Conservation (phyloP, 2,113 vertebrate species). For the Blennius ocellaris region DNA sequence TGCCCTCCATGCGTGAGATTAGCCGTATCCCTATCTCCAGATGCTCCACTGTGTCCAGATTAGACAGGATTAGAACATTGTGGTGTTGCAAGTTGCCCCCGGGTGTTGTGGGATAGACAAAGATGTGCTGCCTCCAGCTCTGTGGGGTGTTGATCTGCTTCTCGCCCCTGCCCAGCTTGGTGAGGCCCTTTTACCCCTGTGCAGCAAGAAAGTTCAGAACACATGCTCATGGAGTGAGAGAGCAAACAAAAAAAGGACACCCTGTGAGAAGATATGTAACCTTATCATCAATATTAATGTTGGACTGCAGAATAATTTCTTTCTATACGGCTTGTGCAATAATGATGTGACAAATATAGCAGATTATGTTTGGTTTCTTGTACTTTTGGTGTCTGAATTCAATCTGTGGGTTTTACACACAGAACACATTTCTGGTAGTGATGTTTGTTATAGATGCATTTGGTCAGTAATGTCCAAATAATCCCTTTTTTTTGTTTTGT, state of each 20-base stretch:
- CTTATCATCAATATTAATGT: slow-evolving; percentile 25
- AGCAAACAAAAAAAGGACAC: slow-evolving; percentile 3
- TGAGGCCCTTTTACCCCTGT: slow-evolving; percentile 37
- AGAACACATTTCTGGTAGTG: not conserved
- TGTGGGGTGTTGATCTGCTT: slow-evolving; percentile 37
- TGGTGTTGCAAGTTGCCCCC: slow-evolving; percentile 61
- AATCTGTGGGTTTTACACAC: not conserved
- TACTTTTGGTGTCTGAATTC: not conserved
- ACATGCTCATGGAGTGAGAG: slow-evolving; percentile 1
- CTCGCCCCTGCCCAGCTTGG: slow-evolving; percentile 58
- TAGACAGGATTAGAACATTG: slow-evolving; percentile 81
- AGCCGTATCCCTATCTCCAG: slow-evolving; percentile 81
- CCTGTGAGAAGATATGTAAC: slow-evolving; percentile 52
- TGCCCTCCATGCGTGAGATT: slow-evolving; percentile 74
- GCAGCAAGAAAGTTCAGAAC: slow-evolving; percentile 45
- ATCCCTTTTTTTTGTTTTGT: too few relatives aligned
- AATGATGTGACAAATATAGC: slow-evolving; percentile 30
- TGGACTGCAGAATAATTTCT: slow-evolving; percentile 42
- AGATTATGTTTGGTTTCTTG: slow-evolving; percentile 2
- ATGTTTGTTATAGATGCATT: too few relatives aligned
- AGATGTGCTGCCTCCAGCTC: slow-evolving; percentile 61
- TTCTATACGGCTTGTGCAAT: slow-evolving; percentile 20
- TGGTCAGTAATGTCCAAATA: not conserved
- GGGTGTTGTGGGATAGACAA: slow-evolving; percentile 65
- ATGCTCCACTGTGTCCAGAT: slow-evolving; percentile 81